These are phyloP conservation scores for Dolichopus griseipennis DNA, from an alignment of 2,888 invertebrate genomes.

Conservation along the genomic window DNA sequence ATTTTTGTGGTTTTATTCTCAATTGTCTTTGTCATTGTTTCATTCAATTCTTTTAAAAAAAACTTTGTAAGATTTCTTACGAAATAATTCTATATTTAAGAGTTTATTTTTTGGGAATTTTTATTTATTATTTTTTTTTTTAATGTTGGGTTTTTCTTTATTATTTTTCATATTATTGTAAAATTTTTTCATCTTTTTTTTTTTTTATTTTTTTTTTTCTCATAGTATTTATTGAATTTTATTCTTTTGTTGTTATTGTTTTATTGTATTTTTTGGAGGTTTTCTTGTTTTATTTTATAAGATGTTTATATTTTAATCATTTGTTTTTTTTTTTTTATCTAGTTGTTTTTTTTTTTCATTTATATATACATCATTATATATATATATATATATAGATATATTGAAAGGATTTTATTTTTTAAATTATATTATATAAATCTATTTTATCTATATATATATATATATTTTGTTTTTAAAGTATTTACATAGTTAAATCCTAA, in stretches of 20 bases:
- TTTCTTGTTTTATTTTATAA: neutral
- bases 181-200: neutral
- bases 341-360: neutral
- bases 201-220: too few species aligned
- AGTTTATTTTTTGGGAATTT: neutral
- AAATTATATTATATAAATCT: neutral
- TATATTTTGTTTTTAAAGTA: neutral
- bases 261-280: neutral
- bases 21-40: too few species aligned
- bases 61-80: too few species aligned
- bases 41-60: too few species aligned
- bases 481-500: constrained; percentile 6
- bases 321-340: too few species aligned
- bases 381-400: too few species aligned
- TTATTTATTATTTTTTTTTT: neutral
- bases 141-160: neutral
- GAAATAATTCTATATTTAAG: too few species aligned
- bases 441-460: neutral
- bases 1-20: too few species aligned
- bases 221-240: neutral
- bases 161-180: too few species aligned
- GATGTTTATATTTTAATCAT: neutral
- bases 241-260: neutral
- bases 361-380: too few species aligned
- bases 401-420: neutral